Conservation (phyloP, 2,888 invertebrate genomes). For the Xanthia icteritia region DNA sequence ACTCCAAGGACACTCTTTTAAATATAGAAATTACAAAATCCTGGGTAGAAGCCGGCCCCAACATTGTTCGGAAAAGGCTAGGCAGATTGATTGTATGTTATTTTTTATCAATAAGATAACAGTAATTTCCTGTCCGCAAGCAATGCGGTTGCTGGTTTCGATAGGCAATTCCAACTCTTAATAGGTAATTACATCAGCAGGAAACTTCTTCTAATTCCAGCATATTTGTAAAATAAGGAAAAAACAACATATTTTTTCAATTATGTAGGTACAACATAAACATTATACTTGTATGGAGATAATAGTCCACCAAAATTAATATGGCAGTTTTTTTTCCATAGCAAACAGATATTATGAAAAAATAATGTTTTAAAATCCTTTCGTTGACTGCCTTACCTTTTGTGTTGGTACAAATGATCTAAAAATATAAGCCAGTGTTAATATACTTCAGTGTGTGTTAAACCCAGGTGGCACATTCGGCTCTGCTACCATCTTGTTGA, state of each 20-base stretch:
- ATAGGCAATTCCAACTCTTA: background rate
- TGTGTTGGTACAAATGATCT: background rate
- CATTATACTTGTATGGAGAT: background rate
- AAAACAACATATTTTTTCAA: background rate
- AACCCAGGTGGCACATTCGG: background rate
- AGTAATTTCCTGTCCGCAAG: background rate
- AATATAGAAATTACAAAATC: too few species aligned
- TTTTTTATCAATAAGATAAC: slow-evolving; percentile 1
- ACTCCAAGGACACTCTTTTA: too few species aligned
- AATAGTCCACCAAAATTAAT: background rate
- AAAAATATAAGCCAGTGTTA: background rate
- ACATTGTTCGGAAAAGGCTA: too few species aligned
- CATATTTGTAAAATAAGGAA: background rate
- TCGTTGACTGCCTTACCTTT: background rate
- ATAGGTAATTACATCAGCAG: background rate
- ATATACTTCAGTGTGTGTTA: background rate
- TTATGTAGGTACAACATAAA: background rate
- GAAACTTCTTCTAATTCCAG: background rate
- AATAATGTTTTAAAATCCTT: background rate
- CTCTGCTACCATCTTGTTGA: background rate
- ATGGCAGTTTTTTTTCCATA: background rate
- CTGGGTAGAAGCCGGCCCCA: too few species aligned
- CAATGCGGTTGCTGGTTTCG: background rate
- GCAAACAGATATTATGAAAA: background rate
- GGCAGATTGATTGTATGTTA: background rate